Conservation (phyloP, 2,113 vertebrate species). For the Tychaedon coryphoeus region DNA sequence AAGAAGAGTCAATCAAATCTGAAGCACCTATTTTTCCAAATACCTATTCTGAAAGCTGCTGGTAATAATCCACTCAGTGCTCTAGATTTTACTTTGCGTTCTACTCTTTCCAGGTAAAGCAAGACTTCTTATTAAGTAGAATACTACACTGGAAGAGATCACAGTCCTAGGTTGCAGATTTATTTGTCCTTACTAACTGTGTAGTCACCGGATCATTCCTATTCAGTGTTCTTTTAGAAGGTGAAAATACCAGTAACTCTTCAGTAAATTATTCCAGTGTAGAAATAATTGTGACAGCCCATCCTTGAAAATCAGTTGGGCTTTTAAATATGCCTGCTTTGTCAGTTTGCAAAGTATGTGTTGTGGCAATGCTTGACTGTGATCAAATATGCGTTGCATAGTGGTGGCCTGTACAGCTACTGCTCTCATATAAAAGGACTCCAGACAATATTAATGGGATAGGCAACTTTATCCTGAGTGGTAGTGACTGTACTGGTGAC, state of each 20-base stretch:
- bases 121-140: neutral
- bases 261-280: neutral
- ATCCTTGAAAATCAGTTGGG: neutral
- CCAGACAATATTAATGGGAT: neutral
- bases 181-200: neutral
- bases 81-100: neutral
- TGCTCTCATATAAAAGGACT: neutral
- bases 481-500: neutral
- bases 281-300: neutral
- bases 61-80: neutral
- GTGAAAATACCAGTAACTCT: neutral
- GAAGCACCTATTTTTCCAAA: neutral
- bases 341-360: neutral
- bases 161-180: neutral
- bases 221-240: neutral
- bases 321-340: neutral
- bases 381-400: neutral
- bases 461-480: neutral
- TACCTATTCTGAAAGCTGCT: neutral
- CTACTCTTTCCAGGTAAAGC: neutral
- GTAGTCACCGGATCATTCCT: neutral
- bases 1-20: neutral
- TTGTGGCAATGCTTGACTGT: neutral
- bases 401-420: neutral
- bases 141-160: neutral